Percentiles rank a stretch among this genome's conserved stretches.
Conservation (phyloP, 1,140 invertebrate genomes). For the Daktulosphaira vitifoliae region DNA sequence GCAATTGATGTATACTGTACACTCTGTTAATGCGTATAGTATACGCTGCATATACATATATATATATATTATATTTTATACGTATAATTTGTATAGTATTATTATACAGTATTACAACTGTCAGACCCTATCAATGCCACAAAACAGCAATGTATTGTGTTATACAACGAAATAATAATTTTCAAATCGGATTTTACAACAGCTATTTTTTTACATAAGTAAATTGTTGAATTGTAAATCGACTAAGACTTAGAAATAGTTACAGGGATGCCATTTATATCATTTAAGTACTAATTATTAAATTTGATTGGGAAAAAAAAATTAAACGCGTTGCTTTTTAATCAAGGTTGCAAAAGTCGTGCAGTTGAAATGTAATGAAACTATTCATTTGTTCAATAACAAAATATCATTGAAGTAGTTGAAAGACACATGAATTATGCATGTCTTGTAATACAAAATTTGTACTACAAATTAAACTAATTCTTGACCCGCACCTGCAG, state of each 20-base stretch:
- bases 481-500: constrained; percentile 26
- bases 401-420: not conserved
- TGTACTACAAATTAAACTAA: constrained; percentile 18
- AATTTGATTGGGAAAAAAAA: not conserved
- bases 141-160: constrained; percentile 15
- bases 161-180: not conserved
- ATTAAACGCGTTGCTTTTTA: not conserved
- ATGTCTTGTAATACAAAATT: too few relatives aligned
- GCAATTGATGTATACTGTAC: not conserved
- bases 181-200: constrained; percentile 11
- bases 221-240: not conserved
- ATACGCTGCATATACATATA: too few relatives aligned
- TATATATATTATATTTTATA: too few relatives aligned
- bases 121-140: constrained; percentile 21
- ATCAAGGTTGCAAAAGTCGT: not conserved
- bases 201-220: not conserved
- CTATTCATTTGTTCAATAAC: not conserved
- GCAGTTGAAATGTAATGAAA: not conserved
- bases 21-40: not conserved
- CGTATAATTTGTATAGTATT: too few relatives aligned
- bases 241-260: not conserved
- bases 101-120: too few relatives aligned
- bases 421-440: not conserved
- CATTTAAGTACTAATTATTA: not conserved
- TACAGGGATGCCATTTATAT: not conserved